A percentile compares a stretch with the other conserved stretches of the same genome.
Conservation (phyloP, 2,797 vertebrate genomes). For the Tachyglossus aculeatus region DNA sequence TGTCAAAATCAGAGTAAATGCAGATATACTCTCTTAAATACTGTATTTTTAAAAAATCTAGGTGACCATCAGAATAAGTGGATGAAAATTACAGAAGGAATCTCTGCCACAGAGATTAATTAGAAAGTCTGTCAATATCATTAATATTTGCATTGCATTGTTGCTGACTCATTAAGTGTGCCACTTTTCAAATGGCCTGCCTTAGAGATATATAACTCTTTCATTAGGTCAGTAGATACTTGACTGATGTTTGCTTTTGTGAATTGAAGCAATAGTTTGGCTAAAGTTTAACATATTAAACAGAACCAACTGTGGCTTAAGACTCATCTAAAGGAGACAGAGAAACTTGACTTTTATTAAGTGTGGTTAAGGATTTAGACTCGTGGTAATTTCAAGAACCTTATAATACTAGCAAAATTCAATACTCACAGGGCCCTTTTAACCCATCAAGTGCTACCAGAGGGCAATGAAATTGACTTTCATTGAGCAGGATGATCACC, state of each 20-base stretch:
- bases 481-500: neutral
- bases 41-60: slow-evolving; percentile 19
- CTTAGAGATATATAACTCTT: neutral
- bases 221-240: neutral
- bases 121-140: slow-evolving; percentile 14
- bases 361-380: slow-evolving; percentile 23
- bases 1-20: slow-evolving; percentile 20
- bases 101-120: slow-evolving; percentile 5
- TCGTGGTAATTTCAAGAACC: slow-evolving; percentile 2
- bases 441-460: slow-evolving; percentile 6
- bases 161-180: slow-evolving; percentile 5
- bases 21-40: no score
- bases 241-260: slow-evolving; percentile 1
- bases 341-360: slow-evolving; percentile 35
- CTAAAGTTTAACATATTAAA: slow-evolving; percentile 34
- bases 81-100: neutral
- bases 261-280: slow-evolving; percentile 8
- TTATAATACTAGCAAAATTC: slow-evolving; percentile 18
- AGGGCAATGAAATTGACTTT: neutral
- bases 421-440: slow-evolving; percentile 8
- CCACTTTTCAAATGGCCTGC: neutral
- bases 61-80: slow-evolving; percentile 19
- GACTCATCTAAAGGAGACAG: slow-evolving; percentile 18
- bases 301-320: slow-evolving; percentile 25
- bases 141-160: slow-evolving; percentile 21